Percentiles rank a stretch among this genome's conserved stretches.
These are phyloP conservation scores for Harpalus rufipes DNA, from an alignment of 2,888 invertebrate genomes.

Conservation along the genomic window DNA sequence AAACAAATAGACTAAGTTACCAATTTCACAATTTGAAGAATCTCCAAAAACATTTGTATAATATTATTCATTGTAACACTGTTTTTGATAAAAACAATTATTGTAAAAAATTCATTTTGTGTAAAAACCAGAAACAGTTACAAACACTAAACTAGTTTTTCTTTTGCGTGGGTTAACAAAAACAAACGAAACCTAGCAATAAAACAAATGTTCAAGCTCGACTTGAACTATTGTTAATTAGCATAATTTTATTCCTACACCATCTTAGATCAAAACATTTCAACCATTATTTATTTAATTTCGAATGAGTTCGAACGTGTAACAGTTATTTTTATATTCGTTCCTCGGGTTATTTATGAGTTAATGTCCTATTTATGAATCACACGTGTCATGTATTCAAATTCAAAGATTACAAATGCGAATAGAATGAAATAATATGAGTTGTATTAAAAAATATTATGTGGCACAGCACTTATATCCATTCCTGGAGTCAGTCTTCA, in stretches of 20 bases:
- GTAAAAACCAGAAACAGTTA: too few species aligned
- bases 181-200: not conserved
- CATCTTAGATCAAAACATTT: conserved; percentile 17
- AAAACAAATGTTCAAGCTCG: not conserved
- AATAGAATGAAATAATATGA: too few species aligned
- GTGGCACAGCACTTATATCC: too few species aligned
- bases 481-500: too few species aligned
- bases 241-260: conserved; percentile 21
- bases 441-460: too few species aligned
- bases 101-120: too few species aligned
- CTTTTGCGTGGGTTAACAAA: not conserved
- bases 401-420: not conserved
- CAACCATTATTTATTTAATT: conserved; percentile 15
- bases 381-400: conserved; percentile 2
- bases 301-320: conserved; percentile 2
- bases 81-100: too few species aligned
- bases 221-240: conserved; percentile 8
- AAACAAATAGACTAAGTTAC: too few species aligned
- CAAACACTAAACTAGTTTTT: not conserved
- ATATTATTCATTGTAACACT: too few species aligned
- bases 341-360: conserved; percentile 28
- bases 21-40: too few species aligned
- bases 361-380: conserved; percentile 38
- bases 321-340: conserved; percentile 32
- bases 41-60: too few species aligned